Evolutionary conservation across 2,797 vertebrate species (phyloP).

Genomic region (Petrocephalus schoutedeni): DNA sequence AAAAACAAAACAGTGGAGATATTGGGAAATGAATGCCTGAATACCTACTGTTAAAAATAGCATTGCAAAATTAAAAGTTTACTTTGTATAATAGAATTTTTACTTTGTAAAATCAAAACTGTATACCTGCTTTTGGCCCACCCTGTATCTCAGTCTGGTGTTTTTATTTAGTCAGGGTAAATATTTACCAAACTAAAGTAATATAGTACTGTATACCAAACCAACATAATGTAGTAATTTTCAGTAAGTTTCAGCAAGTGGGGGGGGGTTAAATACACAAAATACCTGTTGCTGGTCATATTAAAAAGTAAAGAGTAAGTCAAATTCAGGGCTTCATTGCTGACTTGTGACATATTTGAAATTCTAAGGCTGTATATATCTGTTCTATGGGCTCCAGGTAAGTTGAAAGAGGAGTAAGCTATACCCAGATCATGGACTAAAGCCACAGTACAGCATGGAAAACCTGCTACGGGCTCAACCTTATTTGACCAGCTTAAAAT

Average conservation of each 20-base stretch:
- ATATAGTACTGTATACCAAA: not conserved
- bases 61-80: too few species aligned
- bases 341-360: not conserved
- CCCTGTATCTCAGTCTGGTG: not conserved
- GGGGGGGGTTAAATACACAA: not conserved
- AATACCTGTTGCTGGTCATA: not conserved
- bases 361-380: not conserved
- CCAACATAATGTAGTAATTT: not conserved
- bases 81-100: too few species aligned
- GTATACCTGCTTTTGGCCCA: too few species aligned
- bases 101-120: too few species aligned
- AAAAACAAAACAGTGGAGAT: too few species aligned
- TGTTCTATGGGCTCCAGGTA: not conserved
- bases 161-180: not conserved
- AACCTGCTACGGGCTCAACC: not conserved
- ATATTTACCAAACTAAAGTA: not conserved
- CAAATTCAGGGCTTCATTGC: not conserved
- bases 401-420: not conserved
- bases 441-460: not conserved
- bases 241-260: not conserved
- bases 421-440: not conserved
- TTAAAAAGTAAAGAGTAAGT: not conserved
- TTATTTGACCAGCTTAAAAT: not conserved
- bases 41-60: too few species aligned
- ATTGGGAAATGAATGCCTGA: too few species aligned